A percentile compares a stretch with the other conserved stretches of the same genome.
phyloP scores from a whole-genome alignment of 2,113 vertebrate species.

The Etheostoma cragini region DNA sequence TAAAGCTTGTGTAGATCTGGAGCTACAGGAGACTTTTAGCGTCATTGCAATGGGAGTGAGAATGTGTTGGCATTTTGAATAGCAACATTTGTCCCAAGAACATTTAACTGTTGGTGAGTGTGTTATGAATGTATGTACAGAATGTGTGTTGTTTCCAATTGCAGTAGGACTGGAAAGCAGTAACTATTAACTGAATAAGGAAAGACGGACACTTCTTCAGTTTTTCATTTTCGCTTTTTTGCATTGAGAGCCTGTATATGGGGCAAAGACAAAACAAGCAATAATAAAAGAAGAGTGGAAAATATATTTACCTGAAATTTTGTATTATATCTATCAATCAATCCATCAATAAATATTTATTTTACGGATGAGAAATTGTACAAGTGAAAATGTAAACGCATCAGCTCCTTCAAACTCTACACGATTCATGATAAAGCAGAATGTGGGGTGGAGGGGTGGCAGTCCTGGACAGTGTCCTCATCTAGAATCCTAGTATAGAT shows the following conservation, averaged over 20 bases:
- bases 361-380: no score
- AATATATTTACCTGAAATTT: constrained; percentile 18
- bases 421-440: no score
- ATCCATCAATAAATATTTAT: no score
- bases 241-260: constrained; percentile 43
- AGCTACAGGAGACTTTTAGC: no score
- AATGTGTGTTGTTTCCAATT: neutral
- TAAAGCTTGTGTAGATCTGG: no score
- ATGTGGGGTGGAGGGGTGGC: no score
- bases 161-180: neutral
- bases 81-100: neutral
- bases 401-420: no score
- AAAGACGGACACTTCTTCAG: constrained; percentile 17
- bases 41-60: no score
- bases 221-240: constrained; percentile 52
- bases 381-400: no score
- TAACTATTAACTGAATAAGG: constrained; percentile 30
- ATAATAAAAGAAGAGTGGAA: constrained; percentile 9
- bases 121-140: constrained; percentile 19
- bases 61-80: neutral
- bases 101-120: neutral
- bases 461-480: no score
- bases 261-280: constrained; percentile 39
- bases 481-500: no score
- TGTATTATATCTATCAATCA: neutral